A percentile compares a stretch with the other conserved stretches of the same genome.
phyloP scores from a whole-genome alignment of 2,113 vertebrate species.

The Pollimyrus isidori region DNA sequence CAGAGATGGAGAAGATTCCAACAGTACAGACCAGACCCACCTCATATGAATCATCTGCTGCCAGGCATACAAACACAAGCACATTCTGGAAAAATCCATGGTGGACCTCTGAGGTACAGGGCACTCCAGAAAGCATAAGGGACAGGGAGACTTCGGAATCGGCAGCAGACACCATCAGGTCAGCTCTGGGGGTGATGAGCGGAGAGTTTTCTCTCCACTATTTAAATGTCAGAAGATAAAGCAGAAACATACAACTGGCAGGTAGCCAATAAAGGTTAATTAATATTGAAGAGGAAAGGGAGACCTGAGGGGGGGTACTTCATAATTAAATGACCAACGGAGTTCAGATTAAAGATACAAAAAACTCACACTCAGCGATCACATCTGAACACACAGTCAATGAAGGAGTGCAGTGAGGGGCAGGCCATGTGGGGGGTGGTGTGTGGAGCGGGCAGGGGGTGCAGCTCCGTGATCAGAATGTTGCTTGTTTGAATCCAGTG shows the following conservation, averaged over 20 bases:
- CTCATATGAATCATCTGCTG: neutral
- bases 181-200: neutral
- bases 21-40: neutral
- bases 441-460: neutral
- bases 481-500: neutral
- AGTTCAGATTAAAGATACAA: conserved; percentile 33
- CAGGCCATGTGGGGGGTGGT: neutral
- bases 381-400: neutral
- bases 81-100: conserved; percentile 18
- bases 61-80: neutral
- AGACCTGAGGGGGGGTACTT: conserved; percentile 18
- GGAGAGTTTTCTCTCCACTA: conserved; percentile 42
- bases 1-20: neutral
- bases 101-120: neutral
- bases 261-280: conserved; percentile 65
- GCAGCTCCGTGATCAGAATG: neutral
- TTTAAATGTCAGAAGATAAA: conserved; percentile 59
- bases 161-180: neutral
- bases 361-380: neutral
- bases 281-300: conserved; percentile 52
- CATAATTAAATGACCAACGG: conserved; percentile 40
- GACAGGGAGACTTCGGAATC: neutral
- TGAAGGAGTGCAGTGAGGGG: neutral
- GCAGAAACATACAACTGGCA: conserved; percentile 46
- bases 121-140: neutral